Base-by-base conservation (phyloP, 2,797 vertebrate species). In the Lagocephalus sceleratus region DNA sequence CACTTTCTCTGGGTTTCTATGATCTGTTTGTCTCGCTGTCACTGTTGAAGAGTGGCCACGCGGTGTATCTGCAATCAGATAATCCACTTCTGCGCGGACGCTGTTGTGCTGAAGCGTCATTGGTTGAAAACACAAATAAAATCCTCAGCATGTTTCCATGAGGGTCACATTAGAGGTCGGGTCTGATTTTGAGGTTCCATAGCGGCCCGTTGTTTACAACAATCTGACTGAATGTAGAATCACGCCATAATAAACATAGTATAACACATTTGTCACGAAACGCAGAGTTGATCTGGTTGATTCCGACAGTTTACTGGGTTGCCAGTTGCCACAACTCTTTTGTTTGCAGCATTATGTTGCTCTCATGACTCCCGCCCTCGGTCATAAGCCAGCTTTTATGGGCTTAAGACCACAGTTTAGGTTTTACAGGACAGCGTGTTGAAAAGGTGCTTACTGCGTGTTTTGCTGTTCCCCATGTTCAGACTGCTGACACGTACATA, bases 401-500 rank as follows among this genome's bases (percentile, higher is more conserved):
- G 54, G 29, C 63, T 65, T 85, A 85, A 88, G 75, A 79, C 81
- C 63, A 46, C 65, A 77, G 75, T 85, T 83, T 77, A 71, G 65
- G 6, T 79, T 83, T 68, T 63, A 77, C 65, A 58, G 68, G 62
- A 73, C 57, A 56, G 63, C 73, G 53, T 60, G 66, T 59, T 10
- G 66, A 79, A 88, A 92, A 90, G 77, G 62, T 81, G 88, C 88
- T 87, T 84, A 87, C 82, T 78, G 85, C 69, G 72, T 81, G 66
- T 78, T 87, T 89, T 86, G 60, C 68, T 75, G 66, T 70, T 26
- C 67, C 61, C 76, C 66, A 48, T 20, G 16, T 62, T 54, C 66
- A 90, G 82, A 92, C 86, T 88, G 89, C 89, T 90, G 90, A 92
- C 85, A 55, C 64, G 26, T 11, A 65, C 73, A 84, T 56, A 70